phyloP scores from a whole-genome alignment of 2,888 invertebrate genomes.

The Julus scanicus region DNA sequence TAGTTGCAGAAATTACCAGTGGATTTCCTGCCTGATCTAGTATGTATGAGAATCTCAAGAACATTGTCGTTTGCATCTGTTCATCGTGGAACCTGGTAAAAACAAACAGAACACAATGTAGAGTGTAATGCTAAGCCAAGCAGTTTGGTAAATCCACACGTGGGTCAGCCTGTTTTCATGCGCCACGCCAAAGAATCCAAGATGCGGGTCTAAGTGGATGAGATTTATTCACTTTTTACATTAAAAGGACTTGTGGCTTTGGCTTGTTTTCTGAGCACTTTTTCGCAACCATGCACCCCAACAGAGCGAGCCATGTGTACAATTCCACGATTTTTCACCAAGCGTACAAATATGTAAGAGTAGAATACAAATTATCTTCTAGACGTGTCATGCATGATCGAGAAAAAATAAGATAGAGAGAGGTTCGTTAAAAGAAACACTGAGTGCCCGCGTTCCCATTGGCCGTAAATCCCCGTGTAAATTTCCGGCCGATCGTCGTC shows the following conservation, averaged over 20 bases:
- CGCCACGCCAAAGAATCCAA: neutral
- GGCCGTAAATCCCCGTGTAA: constrained; percentile 22
- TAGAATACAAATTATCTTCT: constrained; percentile 17
- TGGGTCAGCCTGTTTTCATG: neutral
- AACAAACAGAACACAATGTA: neutral
- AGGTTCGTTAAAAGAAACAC: constrained; percentile 22
- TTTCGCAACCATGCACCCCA: constrained; percentile 3
- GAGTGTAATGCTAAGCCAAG: neutral
- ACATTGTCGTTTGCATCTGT: no score
- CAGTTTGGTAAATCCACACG: no score
- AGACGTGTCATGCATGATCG: constrained; percentile 33
- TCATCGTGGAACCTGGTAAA: neutral
- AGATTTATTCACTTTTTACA: constrained; percentile 33
- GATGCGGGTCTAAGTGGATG: neutral
- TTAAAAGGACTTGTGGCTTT: constrained; percentile 33
- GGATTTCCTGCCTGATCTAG: no score
- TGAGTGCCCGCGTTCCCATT: constrained; percentile 2
- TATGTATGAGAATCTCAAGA: no score
- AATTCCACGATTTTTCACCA: constrained; percentile 33
- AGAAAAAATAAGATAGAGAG: constrained; percentile 22
- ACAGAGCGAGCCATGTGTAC: constrained; percentile 33
- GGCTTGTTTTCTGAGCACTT: constrained; percentile 33
- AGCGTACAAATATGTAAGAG: constrained; percentile 33
- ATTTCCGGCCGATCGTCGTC: constrained; percentile 21
- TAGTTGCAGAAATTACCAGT: no score